Evolutionary conservation across 1,140 invertebrate species (phyloP), one percentile per base, ranked within the genome.

Genomic region (Bombus consobrinus): DNA sequence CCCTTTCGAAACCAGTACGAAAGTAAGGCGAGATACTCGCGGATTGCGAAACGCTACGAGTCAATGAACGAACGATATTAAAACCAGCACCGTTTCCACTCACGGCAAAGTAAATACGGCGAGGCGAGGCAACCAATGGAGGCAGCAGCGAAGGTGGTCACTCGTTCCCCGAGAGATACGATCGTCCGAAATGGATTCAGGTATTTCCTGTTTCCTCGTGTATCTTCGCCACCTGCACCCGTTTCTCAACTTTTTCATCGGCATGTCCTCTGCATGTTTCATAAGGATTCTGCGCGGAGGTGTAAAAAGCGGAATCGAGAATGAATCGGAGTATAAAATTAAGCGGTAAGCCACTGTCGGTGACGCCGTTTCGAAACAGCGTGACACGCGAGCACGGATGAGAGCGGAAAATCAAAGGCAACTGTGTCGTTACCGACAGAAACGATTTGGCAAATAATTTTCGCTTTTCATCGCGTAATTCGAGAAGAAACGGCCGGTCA

Each of bases 241-340:
- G 90, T 91, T 91, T 90, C 90, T 90, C 90, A 91, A 91, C 78
- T 90, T 91, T 91, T 91, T 91, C 90, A 90, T 90, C 90, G 89
- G 41, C 41, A 81, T 83, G 89, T 91, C 85, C 73, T 74, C 89
- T 90, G 87, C 89, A 91, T 91, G 90, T 91, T 91, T 91, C 90
- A 90, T 91, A 90, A 91, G 90, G 82, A 89, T 85, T 81, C 69
- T 57, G 71, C 81, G 85, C 84, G 75, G 80, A 91, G 82, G 90
- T 88, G 89, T 90, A 91, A 91, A 91, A 91, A 91, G 77, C 79
- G 41, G 84, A 69, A 78, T 91, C 74, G 84, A 71, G 78, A 87
- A 91, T 86, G 79, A 78, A 84, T 83, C 81, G 59, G 43, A 57
- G 59, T 81, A 90, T 84, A 84, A 90, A 90, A 91, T 90, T 81